phyloP scores from a whole-genome alignment of 2,888 invertebrate species.

The Dorcus hopei region DNA sequence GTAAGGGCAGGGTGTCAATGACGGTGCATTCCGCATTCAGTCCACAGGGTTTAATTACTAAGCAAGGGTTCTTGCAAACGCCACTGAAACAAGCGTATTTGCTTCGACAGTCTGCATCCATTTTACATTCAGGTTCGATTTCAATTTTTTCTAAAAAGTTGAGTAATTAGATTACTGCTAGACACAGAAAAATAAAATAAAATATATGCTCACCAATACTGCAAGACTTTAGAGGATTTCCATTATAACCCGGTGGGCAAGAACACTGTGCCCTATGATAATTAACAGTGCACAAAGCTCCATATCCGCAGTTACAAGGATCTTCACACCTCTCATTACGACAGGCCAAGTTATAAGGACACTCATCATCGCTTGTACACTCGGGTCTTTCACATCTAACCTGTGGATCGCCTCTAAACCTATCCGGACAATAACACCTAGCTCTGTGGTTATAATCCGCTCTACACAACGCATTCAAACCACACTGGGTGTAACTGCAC shows the following conservation, averaged over 20 bases:
- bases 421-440: constrained; percentile 72
- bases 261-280: constrained; percentile 76
- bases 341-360: constrained; percentile 76
- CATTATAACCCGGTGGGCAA: constrained; percentile 78
- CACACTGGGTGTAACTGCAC: constrained; percentile 77
- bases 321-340: constrained; percentile 73
- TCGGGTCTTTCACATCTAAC: constrained; percentile 74
- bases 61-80: constrained; percentile 77
- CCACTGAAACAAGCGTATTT: constrained; percentile 79
- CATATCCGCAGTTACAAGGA: constrained; percentile 80
- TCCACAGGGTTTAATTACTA: constrained; percentile 75
- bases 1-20: constrained; percentile 79
- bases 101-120: constrained; percentile 83
- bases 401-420: constrained; percentile 76
- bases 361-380: constrained; percentile 73
- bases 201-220: constrained; percentile 50
- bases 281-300: constrained; percentile 72
- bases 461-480: constrained; percentile 72
- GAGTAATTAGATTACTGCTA: neutral
- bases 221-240: constrained; percentile 72
- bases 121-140: constrained; percentile 63
- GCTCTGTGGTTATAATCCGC: constrained; percentile 74
- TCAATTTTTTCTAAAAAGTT: constrained; percentile 50
- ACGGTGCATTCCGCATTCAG: constrained; percentile 78
- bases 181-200: no score